These are phyloP conservation scores for Malacosoma neustria DNA, from an alignment of 2,888 invertebrate genomes.

Conservation along the genomic window DNA sequence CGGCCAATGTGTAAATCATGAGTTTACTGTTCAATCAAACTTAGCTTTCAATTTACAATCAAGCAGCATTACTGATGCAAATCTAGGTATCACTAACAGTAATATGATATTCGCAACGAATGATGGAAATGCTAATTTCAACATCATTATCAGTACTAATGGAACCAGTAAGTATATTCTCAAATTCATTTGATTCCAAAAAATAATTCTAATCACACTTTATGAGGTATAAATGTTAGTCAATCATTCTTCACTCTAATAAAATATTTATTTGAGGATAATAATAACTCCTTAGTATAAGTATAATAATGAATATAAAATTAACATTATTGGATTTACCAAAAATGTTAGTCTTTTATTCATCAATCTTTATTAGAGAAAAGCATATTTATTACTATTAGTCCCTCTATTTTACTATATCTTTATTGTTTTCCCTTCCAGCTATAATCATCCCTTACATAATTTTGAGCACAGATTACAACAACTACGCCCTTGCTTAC, in stretches of 20 bases:
- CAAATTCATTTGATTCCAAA: no score
- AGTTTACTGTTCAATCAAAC: constrained; percentile 19
- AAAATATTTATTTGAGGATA: no score
- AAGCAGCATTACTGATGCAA: constrained; percentile 28
- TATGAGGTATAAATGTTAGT: no score
- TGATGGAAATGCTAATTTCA: constrained; percentile 32
- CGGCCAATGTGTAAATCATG: constrained; percentile 42
- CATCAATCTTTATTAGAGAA: no score
- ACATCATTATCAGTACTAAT: constrained; percentile 22
- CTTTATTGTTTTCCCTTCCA: constrained; percentile 16
- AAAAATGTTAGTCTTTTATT: no score
- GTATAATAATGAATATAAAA: no score
- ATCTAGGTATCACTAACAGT: constrained; percentile 18
- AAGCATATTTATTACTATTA: no score
- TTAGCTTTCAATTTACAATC: constrained; percentile 27
- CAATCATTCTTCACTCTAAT: no score
- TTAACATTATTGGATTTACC: no score
- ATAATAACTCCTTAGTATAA: no score
- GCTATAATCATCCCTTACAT: constrained; percentile 36
- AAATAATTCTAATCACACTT: no score
- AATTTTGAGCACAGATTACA: constrained; percentile 70
- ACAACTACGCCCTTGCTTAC: constrained; percentile 75
- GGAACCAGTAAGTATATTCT: constrained; percentile 27
- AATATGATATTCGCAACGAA: constrained; percentile 20
- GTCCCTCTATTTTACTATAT: no score